Conservation (phyloP, 35 echinoderm and acorn worm species). For the Anneissia japonica region DNA sequence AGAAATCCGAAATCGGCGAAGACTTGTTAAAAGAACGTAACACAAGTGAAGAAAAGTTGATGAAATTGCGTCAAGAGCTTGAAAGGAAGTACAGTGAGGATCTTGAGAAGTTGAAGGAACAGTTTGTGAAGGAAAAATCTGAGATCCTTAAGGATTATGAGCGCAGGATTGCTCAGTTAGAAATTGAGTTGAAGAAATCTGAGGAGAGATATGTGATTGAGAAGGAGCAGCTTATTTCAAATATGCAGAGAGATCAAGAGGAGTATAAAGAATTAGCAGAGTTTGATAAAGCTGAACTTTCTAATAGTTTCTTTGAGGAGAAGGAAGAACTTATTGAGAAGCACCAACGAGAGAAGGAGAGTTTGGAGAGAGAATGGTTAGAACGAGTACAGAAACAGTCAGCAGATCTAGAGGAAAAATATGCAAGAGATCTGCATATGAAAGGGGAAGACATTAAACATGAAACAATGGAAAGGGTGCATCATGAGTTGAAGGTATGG, state of each 20-base stretch:
- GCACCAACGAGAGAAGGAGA: slow-evolving; percentile 26
- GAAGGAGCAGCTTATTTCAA: slow-evolving; percentile 38
- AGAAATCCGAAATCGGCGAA: slow-evolving; percentile 42
- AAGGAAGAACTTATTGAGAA: slow-evolving; percentile 53
- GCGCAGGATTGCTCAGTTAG: neutral
- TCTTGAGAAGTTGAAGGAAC: slow-evolving; percentile 44
- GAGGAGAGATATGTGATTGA: slow-evolving; percentile 50
- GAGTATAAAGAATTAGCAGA: slow-evolving; percentile 57
- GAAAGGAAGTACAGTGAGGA: slow-evolving; percentile 46
- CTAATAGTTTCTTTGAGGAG: slow-evolving; percentile 35
- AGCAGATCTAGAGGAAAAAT: neutral
- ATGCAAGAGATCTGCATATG: neutral
- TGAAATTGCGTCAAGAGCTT: slow-evolving; percentile 14
- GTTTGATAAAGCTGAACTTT: slow-evolving; percentile 66
- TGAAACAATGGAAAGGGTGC: neutral
- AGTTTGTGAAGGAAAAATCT: slow-evolving; percentile 66
- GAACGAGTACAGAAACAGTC: neutral
- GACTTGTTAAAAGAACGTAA: slow-evolving; percentile 52
- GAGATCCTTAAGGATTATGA: slow-evolving; percentile 1
- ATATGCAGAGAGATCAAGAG: slow-evolving; percentile 65
- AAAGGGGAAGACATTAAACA: neutral
- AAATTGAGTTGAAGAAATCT: neutral
- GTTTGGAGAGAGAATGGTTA: slow-evolving; percentile 47
- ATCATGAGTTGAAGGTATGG: neutral
- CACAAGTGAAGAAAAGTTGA: slow-evolving; percentile 32